Conservation (phyloP, 2,888 invertebrate genomes). For the Macrostomum cliftonense region DNA sequence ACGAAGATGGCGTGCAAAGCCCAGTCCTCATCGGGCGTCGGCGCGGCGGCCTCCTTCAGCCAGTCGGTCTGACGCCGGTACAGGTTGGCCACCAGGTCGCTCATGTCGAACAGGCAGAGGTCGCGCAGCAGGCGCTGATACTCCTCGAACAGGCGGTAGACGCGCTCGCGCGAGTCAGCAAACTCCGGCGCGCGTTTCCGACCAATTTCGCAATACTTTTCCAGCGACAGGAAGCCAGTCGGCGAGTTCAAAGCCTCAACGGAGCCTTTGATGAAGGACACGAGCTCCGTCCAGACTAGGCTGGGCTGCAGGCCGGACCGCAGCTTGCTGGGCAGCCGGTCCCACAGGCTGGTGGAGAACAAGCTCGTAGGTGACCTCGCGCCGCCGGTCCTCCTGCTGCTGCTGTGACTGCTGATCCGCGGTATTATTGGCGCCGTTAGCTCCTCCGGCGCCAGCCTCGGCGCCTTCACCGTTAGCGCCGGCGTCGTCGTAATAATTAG, state of each 20-base stretch:
- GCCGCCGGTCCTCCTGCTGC: constrained; percentile 16
- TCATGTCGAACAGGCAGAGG: constrained; percentile 19
- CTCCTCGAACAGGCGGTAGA: constrained; percentile 16
- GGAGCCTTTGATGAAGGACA: constrained; percentile 25
- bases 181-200: constrained; percentile 21
- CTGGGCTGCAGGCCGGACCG: constrained; percentile 18
- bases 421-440: no score
- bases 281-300: constrained; percentile 26
- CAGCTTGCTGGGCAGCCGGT: constrained; percentile 10
- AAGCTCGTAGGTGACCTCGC: constrained; percentile 24
- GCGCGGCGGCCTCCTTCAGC: neutral
- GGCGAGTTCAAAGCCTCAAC: constrained; percentile 18
- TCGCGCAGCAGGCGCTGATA: constrained; percentile 18
- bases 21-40: constrained; percentile 11
- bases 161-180: constrained; percentile 16
- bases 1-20: constrained; percentile 23
- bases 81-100: constrained; percentile 18
- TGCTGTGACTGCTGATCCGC: neutral
- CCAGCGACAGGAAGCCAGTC: constrained; percentile 15
- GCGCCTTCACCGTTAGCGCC: constrained; percentile 12
- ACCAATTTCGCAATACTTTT: constrained; percentile 19
- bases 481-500: constrained; percentile 16
- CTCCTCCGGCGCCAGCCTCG: constrained; percentile 4
- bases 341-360: constrained; percentile 23
- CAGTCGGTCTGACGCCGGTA: constrained; percentile 11